Evolutionary conservation across 1,140 invertebrate genomes (phyloP).

Genomic region (Zaprionus ornatus): DNA sequence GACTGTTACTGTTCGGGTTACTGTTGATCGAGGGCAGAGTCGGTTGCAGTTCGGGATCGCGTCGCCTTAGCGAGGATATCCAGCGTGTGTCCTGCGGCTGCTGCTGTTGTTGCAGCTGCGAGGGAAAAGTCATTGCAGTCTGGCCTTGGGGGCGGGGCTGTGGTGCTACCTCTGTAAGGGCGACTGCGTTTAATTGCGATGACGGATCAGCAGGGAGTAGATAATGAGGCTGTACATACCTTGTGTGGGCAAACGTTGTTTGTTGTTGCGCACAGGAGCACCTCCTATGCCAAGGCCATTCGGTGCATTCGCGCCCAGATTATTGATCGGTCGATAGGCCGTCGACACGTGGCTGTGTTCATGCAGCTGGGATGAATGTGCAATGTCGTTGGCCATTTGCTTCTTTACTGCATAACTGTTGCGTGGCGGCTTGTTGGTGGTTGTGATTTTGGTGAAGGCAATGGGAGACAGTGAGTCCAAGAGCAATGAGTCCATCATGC

Average conservation of each 20-base stretch:
- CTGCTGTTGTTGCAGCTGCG: conserved; percentile 51
- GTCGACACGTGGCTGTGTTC: conserved; percentile 18
- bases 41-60: conserved; percentile 88
- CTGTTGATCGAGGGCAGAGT: conserved; percentile 86
- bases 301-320: conserved; percentile 82
- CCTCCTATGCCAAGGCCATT: conserved; percentile 76
- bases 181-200: conserved; percentile 64
- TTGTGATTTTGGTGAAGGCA: conserved; percentile 86
- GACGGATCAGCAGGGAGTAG: conserved; percentile 30
- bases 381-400: conserved; percentile 21
- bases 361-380: neutral
- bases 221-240: conserved; percentile 56
- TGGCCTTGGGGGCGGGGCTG: conserved; percentile 67
- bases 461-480: conserved; percentile 87
- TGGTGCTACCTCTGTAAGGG: conserved; percentile 72
- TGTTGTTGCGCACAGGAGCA: conserved; percentile 44
- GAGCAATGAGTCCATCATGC: conserved; percentile 89
- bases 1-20: conserved; percentile 62
- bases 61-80: conserved; percentile 85
- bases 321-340: conserved; percentile 59
- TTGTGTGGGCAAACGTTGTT: conserved; percentile 78
- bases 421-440: conserved; percentile 81
- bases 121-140: conserved; percentile 69
- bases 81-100: conserved; percentile 75
- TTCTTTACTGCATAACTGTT: conserved; percentile 52